Percentiles rank a stretch among this genome's conserved stretches.
Evolutionary conservation across 2,888 invertebrate species (phyloP).

Genomic region (Melipona bicolor): DNA sequence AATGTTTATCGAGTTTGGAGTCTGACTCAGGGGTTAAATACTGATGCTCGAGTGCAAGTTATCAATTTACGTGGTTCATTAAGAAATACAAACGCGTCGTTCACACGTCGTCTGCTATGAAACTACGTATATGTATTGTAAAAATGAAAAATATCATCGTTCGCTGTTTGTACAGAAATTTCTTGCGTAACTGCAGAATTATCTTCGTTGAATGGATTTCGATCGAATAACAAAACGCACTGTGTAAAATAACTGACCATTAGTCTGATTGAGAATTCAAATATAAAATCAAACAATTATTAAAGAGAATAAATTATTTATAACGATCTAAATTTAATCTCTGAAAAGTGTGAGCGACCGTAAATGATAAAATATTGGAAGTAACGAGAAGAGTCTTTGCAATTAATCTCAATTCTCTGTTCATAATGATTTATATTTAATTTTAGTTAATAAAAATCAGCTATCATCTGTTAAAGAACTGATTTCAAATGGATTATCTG

Average conservation of each 20-base stretch:
- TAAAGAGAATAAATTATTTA: neutral
- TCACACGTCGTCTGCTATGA: slow-evolving; percentile 1
- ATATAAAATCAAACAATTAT: neutral
- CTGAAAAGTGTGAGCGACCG: too few species aligned
- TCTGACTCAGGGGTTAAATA: slow-evolving; percentile 18
- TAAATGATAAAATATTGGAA: too few species aligned
- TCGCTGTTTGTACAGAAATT: neutral
- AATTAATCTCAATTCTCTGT: neutral
- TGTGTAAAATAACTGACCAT: too few species aligned
- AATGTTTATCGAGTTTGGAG: slow-evolving; percentile 27
- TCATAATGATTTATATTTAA: neutral
- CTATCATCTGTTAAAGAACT: too few species aligned
- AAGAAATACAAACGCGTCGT: slow-evolving; percentile 2
- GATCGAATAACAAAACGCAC: too few species aligned
- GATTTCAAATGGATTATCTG: too few species aligned
- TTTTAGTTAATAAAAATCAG: too few species aligned
- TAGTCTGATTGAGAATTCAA: neutral
- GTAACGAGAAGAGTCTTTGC: too few species aligned
- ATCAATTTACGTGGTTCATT: slow-evolving; percentile 43
- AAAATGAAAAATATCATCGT: neutral
- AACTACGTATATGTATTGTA: neutral
- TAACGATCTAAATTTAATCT: neutral
- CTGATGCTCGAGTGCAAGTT: slow-evolving; percentile 22
- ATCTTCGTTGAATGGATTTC: too few species aligned
- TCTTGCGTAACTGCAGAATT: neutral